Conservation (phyloP, 30 jellyfish, hydroid and myxozoan genomes). For the Chironex yamaguchii region DNA sequence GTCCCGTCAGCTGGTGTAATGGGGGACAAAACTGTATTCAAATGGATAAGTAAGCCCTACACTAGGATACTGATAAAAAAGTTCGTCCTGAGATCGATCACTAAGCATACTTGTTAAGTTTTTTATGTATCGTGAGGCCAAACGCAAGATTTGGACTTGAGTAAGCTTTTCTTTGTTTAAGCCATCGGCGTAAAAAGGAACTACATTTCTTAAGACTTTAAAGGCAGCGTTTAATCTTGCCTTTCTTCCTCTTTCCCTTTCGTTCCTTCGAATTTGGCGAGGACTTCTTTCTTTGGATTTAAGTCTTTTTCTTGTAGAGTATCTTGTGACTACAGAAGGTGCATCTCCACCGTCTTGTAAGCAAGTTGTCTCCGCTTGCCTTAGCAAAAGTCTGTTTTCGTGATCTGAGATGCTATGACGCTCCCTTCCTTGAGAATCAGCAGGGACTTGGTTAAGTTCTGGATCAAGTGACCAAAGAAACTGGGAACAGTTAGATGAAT, state of each 20-base stretch:
- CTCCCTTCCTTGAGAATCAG: too few relatives aligned
- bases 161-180: conserved; percentile 78
- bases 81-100: conserved; percentile 35
- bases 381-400: too few relatives aligned
- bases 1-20: background rate
- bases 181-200: conserved; percentile 78
- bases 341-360: too few relatives aligned
- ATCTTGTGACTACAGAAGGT: background rate
- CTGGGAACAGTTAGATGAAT: too few relatives aligned
- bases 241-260: conserved; percentile 88
- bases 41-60: background rate
- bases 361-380: too few relatives aligned
- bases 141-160: conserved; percentile 78
- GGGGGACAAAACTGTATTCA: background rate
- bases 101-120: conserved; percentile 76
- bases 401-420: too few relatives aligned
- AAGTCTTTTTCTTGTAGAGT: background rate
- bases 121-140: conserved; percentile 81
- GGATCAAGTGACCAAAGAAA: too few relatives aligned
- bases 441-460: too few relatives aligned
- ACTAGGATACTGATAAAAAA: background rate
- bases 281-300: conserved; percentile 53
- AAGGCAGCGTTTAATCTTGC: conserved; percentile 93
- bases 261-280: conserved; percentile 82
- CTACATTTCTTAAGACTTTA: conserved; percentile 71